A percentile compares a stretch with the other conserved stretches of the same genome.
Conservation (phyloP, 2,113 vertebrate species). For the Marcusenius ussheri region DNA sequence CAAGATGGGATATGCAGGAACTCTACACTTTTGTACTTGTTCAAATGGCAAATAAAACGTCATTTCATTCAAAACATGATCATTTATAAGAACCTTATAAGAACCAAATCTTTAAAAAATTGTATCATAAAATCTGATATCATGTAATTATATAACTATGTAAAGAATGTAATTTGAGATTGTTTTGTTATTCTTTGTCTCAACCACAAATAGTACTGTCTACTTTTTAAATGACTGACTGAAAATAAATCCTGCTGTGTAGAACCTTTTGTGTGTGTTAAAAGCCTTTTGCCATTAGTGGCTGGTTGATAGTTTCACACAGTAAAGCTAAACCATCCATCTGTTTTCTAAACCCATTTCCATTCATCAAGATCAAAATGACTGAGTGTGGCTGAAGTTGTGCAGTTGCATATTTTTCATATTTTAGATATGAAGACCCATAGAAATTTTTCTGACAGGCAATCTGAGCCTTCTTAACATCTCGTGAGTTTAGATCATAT, state of each 20-base stretch:
- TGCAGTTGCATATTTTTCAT: background rate
- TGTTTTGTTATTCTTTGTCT: background rate
- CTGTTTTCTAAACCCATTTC: background rate
- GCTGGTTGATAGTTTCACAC: background rate
- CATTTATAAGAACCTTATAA: background rate
- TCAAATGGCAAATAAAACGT: background rate
- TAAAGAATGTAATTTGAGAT: background rate
- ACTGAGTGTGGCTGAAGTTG: background rate
- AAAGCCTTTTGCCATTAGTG: background rate
- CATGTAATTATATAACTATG: background rate
- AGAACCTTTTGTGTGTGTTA: background rate
- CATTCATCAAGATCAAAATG: background rate
- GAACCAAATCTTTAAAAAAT: background rate
- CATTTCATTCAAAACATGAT: background rate
- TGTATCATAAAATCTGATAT: background rate
- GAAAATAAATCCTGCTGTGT: background rate
- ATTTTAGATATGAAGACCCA: background rate
- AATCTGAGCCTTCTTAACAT: background rate
- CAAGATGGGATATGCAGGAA: background rate
- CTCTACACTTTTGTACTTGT: background rate
- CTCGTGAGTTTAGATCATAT: background rate
- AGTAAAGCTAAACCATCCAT: background rate
- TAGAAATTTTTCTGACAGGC: background rate
- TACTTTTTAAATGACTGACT: background rate
- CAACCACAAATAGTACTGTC: background rate